Percentiles rank a stretch among this genome's conserved stretches.
phyloP scores from a whole-genome alignment of 2,113 vertebrate species.

The Daphoenositta chrysoptera region DNA sequence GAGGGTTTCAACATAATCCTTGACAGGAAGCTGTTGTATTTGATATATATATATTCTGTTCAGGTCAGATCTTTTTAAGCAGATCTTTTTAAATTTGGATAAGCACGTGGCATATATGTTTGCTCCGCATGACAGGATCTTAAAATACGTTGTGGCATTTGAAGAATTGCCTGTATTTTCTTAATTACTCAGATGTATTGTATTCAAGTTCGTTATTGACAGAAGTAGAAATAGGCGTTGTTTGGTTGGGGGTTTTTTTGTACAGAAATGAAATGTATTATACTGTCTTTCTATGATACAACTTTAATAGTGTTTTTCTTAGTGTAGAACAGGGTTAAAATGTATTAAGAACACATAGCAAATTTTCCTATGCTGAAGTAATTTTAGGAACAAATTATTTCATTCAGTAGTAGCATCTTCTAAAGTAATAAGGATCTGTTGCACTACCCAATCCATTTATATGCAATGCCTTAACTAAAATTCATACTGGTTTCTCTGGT shows the following conservation, averaged over 20 bases:
- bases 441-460: background rate
- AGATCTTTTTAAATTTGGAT: background rate
- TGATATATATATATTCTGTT: background rate
- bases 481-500: background rate
- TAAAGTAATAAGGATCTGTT: background rate
- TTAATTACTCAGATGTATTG: background rate
- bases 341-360: background rate
- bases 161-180: background rate
- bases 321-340: background rate
- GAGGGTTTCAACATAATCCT: background rate
- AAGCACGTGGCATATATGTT: background rate
- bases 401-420: background rate
- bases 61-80: background rate
- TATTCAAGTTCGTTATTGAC: background rate
- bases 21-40: background rate
- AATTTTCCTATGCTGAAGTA: background rate
- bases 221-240: background rate
- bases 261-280: background rate
- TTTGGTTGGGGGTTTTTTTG: background rate
- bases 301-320: background rate
- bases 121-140: background rate
- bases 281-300: background rate
- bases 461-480: background rate
- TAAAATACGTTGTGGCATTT: background rate
- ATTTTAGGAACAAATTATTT: background rate